Percentiles rank a stretch among this genome's conserved stretches.
These are phyloP conservation scores for Philopedon plagiatum DNA, from an alignment of 2,888 invertebrate genomes.

Conservation along the genomic window DNA sequence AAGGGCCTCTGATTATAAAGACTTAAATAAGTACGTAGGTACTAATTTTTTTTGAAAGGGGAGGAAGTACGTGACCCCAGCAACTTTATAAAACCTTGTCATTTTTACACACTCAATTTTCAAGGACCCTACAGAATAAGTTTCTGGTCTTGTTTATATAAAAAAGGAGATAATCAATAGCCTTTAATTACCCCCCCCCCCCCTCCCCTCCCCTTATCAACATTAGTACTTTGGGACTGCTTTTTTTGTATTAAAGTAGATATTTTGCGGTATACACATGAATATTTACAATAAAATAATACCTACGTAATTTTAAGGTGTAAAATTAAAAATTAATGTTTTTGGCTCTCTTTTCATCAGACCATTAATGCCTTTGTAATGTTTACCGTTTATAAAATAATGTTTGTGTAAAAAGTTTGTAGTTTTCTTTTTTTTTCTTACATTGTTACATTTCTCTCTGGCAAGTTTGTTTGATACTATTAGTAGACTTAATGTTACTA, in stretches of 20 bases:
- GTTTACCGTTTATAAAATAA: slow-evolving; percentile 5
- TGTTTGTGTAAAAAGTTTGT: slow-evolving; percentile 18
- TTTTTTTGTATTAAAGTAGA: slow-evolving; percentile 26
- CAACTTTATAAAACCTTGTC: background rate
- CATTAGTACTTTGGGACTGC: slow-evolving; percentile 18
- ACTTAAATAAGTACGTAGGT: slow-evolving; percentile 43
- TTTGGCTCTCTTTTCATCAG: slow-evolving; percentile 39
- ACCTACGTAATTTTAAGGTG: slow-evolving; percentile 28
- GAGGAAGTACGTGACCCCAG: background rate
- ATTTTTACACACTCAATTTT: too few relatives aligned
- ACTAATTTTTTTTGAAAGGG: background rate
- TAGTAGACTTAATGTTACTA: slow-evolving; percentile 61
- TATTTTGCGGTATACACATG: slow-evolving; percentile 21
- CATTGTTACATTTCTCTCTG: slow-evolving; percentile 48
- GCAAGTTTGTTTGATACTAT: slow-evolving; percentile 59
- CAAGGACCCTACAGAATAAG: too few relatives aligned
- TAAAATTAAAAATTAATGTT: slow-evolving; percentile 23
- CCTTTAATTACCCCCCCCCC: background rate
- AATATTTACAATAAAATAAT: slow-evolving; percentile 26
- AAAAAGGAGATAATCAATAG: too few relatives aligned
- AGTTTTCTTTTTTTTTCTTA: slow-evolving; percentile 5
- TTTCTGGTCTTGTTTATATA: too few relatives aligned
- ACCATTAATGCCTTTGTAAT: slow-evolving; percentile 24
- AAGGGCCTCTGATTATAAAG: slow-evolving; percentile 49
- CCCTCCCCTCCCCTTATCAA: background rate